These are phyloP conservation scores for Cepaea hortensis DNA, from an alignment of 2,888 invertebrate genomes.

Conservation along the genomic window DNA sequence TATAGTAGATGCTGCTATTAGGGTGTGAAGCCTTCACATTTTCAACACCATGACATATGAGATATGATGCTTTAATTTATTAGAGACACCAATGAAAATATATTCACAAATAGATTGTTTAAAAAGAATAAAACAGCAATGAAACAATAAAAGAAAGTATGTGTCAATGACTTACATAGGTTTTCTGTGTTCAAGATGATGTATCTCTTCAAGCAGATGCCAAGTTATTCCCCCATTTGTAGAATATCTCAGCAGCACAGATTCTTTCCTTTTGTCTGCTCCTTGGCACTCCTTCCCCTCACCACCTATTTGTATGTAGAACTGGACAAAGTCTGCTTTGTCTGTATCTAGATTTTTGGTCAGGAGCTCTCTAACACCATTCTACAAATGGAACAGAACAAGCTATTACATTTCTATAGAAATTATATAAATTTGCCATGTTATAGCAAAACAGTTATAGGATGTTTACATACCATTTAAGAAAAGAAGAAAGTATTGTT, in stretches of 20 bases:
- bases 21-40: no score
- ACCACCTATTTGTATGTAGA: constrained; percentile 72
- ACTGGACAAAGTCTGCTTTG: constrained; percentile 72
- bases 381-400: constrained; percentile 56
- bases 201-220: constrained; percentile 73
- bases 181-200: constrained; percentile 63
- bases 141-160: neutral
- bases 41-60: no score
- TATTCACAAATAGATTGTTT: no score
- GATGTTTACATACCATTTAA: no score
- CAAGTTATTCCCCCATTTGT: constrained; percentile 75
- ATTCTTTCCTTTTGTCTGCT: constrained; percentile 69
- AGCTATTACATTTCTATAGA: neutral
- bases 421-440: neutral
- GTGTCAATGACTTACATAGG: constrained; percentile 62
- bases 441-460: neutral
- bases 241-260: constrained; percentile 75
- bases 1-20: no score
- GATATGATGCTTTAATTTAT: no score
- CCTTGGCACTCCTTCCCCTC: constrained; percentile 68
- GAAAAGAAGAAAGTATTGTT: no score
- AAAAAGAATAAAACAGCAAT: neutral
- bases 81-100: no score
- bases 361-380: constrained; percentile 70
- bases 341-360: constrained; percentile 72